Evolutionary conservation across 2,888 invertebrate species (phyloP).

Genomic region (Venustoraphidia nigricollis): DNA sequence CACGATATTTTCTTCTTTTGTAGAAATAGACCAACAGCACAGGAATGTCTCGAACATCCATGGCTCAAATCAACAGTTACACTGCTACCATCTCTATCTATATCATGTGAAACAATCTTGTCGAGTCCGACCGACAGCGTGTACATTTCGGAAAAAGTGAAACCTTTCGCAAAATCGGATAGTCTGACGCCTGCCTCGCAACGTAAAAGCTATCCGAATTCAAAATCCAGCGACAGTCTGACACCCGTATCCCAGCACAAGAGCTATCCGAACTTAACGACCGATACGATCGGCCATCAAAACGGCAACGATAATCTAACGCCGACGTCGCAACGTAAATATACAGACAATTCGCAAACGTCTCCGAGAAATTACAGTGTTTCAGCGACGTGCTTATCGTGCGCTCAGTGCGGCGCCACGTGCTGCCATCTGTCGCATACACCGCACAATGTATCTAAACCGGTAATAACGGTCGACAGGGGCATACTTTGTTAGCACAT

Average conservation of each 20-base stretch:
- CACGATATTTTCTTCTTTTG: slow-evolving; percentile 19
- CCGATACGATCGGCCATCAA: neutral
- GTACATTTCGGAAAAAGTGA: slow-evolving; percentile 1
- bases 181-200: slow-evolving; percentile 6
- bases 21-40: slow-evolving; percentile 79
- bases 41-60: slow-evolving; percentile 77
- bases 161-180: slow-evolving; percentile 2
- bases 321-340: slow-evolving; percentile 13
- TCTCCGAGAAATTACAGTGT: slow-evolving; percentile 23
- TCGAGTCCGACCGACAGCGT: neutral
- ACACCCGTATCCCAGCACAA: slow-evolving; percentile 6
- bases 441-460: slow-evolving; percentile 26
- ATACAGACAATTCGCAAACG: slow-evolving; percentile 1
- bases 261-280: slow-evolving; percentile 1
- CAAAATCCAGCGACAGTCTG: slow-evolving; percentile 8
- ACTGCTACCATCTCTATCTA: slow-evolving; percentile 7
- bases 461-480: slow-evolving; percentile 29
- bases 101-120: neutral
- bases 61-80: slow-evolving; percentile 43
- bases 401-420: slow-evolving; percentile 30
- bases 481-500: slow-evolving; percentile 31
- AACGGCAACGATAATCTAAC: slow-evolving; percentile 9
- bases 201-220: slow-evolving; percentile 6
- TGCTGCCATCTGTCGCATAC: slow-evolving; percentile 24
- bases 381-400: slow-evolving; percentile 24